Evolutionary conservation across 2,113 vertebrate genomes (phyloP).

Genomic region (Gymnocephalus cernua): DNA sequence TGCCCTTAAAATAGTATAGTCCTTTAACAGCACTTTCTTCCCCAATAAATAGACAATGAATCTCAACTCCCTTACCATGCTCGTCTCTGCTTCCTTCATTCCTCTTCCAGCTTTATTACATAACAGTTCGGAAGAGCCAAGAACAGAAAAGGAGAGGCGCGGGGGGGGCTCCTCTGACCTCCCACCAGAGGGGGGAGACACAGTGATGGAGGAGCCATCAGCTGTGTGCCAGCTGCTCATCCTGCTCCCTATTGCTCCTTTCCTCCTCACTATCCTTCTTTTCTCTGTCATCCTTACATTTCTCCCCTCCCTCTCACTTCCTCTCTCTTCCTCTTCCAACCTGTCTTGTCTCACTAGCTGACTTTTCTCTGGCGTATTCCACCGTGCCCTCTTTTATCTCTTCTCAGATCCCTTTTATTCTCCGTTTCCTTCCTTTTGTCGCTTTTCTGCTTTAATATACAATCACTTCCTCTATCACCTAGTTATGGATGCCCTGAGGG

Average conservation of each 20-base stretch:
- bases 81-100: slow-evolving; percentile 26
- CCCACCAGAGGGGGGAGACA: slow-evolving; percentile 75
- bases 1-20: too few relatives aligned
- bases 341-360: slow-evolving; percentile 44
- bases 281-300: slow-evolving; percentile 19
- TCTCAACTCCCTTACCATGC: neutral
- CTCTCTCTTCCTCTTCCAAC: slow-evolving; percentile 43
- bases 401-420: slow-evolving; percentile 53
- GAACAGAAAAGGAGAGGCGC: slow-evolving; percentile 40
- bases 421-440: slow-evolving; percentile 33
- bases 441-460: slow-evolving; percentile 31
- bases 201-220: slow-evolving; percentile 79
- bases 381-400: slow-evolving; percentile 27
- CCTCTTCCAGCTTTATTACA: slow-evolving; percentile 61
- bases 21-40: slow-evolving; percentile 2
- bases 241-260: slow-evolving; percentile 17
- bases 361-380: slow-evolving; percentile 28
- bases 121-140: slow-evolving; percentile 58
- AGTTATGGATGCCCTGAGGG: slow-evolving; percentile 54
- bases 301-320: neutral
- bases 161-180: slow-evolving; percentile 64
- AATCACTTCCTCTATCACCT: slow-evolving; percentile 49
- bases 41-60: slow-evolving; percentile 27
- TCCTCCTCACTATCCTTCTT: neutral
- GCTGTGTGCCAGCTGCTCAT: slow-evolving; percentile 74